Evolutionary conservation across 2,797 vertebrate genomes (phyloP).

Genomic region (Peromyscus aztecus): DNA sequence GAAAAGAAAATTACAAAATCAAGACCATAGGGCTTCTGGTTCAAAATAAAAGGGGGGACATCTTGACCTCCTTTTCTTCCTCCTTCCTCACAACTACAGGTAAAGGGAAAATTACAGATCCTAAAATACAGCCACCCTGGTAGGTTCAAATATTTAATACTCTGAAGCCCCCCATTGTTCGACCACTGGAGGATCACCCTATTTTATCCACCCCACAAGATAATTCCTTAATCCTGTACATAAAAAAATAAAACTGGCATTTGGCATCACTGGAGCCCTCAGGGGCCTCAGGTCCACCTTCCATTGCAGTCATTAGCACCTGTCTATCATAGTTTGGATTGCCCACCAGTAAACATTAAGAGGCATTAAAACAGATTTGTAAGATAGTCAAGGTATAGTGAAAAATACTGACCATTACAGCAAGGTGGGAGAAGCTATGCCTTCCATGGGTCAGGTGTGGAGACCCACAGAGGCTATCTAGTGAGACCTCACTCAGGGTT

Average conservation of each 20-base stretch:
- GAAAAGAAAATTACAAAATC: constrained; percentile 38
- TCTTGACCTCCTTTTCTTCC: neutral
- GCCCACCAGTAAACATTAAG: neutral
- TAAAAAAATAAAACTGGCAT: neutral
- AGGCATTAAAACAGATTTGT: neutral
- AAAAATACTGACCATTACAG: neutral
- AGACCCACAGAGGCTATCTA: no score
- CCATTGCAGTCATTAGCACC: neutral
- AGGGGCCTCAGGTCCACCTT: neutral
- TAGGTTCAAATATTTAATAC: neutral
- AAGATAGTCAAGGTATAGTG: neutral
- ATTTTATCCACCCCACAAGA: neutral
- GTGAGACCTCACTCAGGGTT: no score
- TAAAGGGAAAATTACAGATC: constrained; percentile 9
- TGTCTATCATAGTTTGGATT: neutral
- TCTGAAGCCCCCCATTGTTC: neutral
- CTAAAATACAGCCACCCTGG: neutral
- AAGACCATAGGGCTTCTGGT: neutral
- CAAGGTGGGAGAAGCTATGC: neutral
- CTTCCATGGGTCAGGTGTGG: no score
- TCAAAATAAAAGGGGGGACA: neutral
- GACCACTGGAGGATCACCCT: neutral
- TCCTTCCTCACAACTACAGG: neutral
- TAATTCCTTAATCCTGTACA: neutral
- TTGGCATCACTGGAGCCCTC: neutral